A percentile compares a stretch with the other conserved stretches of the same genome.
These are phyloP conservation scores for Tetragonula clypearis DNA, from an alignment of 1,140 invertebrate genomes.

Conservation along the genomic window DNA sequence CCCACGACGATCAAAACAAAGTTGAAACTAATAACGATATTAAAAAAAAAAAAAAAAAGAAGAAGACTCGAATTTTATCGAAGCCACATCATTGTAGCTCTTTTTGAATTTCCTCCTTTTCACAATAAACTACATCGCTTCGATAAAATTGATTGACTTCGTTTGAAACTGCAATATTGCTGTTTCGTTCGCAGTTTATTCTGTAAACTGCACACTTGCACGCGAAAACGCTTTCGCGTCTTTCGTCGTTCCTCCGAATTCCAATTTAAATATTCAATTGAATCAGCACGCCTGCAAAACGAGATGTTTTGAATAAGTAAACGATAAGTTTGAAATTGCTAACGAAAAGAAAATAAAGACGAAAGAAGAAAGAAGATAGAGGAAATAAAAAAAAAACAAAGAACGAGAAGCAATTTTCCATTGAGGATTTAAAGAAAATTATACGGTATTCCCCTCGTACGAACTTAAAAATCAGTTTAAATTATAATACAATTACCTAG, in stretches of 20 bases:
- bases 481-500: not conserved
- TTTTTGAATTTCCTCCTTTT: not conserved
- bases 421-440: not conserved
- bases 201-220: not conserved
- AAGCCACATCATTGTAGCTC: not conserved
- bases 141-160: not conserved
- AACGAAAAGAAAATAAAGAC: not conserved
- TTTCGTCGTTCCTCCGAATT: not conserved
- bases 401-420: not conserved
- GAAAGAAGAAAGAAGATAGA: not conserved
- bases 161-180: not conserved
- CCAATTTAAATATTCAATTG: slow-evolving; percentile 2
- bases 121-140: not conserved
- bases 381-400: no score
- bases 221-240: not conserved
- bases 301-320: not conserved
- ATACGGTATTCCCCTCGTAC: not conserved
- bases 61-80: not conserved
- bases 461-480: not conserved
- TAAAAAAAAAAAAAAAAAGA: not conserved
- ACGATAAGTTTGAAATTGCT: not conserved
- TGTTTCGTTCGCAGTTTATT: not conserved
- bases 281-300: not conserved
- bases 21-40: not conserved
- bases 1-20: not conserved